These are phyloP conservation scores for Hippocampus mohnikei DNA, from an alignment of 2,113 vertebrate genomes.

Conservation along the genomic window DNA sequence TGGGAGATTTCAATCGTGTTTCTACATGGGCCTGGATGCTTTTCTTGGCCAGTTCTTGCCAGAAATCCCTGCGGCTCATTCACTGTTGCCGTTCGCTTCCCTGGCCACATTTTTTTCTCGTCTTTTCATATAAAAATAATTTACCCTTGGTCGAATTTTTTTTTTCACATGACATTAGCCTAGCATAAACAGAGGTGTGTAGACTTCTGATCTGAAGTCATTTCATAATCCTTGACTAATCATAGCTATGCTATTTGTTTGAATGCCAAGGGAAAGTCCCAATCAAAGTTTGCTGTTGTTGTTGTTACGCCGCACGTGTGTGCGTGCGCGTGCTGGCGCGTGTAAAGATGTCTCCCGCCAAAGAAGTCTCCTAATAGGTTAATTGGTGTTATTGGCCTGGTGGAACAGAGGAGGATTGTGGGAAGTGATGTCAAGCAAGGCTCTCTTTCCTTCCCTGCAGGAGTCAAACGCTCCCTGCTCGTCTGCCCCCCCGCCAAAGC, in stretches of 20 bases:
- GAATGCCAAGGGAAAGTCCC: neutral
- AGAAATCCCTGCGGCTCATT: no score
- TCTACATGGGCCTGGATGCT: no score
- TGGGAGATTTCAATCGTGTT: no score
- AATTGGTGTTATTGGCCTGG: constrained; percentile 67
- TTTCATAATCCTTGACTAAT: no score
- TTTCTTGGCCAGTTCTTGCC: no score
- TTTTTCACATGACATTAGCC: no score
- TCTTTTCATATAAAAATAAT: no score
- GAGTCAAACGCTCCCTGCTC: constrained; percentile 64
- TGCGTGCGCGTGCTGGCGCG: constrained; percentile 15
- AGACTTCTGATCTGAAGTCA: neutral
- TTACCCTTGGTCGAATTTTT: no score
- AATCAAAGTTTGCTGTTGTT: constrained; percentile 10
- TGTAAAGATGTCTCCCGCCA: constrained; percentile 46
- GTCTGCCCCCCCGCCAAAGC: constrained; percentile 49
- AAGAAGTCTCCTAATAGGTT: constrained; percentile 65
- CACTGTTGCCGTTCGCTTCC: no score
- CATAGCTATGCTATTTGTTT: no score
- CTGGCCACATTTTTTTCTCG: no score
- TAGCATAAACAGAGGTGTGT: neutral
- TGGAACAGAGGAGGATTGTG: constrained; percentile 60
- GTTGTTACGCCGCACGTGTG: constrained; percentile 9
- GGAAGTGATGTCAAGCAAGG: constrained; percentile 68
- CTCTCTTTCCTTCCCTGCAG: constrained; percentile 60